Evolutionary conservation across 2,113 vertebrate genomes (phyloP).

Genomic region (Larimichthys crocea): DNA sequence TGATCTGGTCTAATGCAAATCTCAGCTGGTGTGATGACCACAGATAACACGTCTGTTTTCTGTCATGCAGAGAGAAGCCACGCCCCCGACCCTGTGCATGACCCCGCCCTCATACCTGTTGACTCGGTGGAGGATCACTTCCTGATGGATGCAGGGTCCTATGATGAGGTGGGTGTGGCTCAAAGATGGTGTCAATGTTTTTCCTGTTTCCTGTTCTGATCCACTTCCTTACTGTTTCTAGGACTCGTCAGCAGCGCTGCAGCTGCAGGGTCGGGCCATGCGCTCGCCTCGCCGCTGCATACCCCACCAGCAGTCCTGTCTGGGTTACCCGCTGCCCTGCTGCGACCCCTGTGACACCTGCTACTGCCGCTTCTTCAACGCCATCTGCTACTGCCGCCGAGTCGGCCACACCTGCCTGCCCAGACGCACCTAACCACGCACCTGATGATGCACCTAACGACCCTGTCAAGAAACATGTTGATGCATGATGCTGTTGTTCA

Average conservation of each 20-base stretch:
- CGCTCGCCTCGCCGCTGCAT: slow-evolving; percentile 91
- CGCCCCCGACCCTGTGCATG: slow-evolving; percentile 52
- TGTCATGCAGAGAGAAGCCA: slow-evolving; percentile 70
- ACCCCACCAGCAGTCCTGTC: slow-evolving; percentile 92
- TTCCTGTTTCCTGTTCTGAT: background rate
- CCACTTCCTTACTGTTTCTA: slow-evolving; percentile 48
- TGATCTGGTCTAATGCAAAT: background rate
- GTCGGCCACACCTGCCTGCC: slow-evolving; percentile 83
- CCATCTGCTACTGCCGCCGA: slow-evolving; percentile 94
- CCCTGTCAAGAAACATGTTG: background rate
- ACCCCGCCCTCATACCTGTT: slow-evolving; percentile 72
- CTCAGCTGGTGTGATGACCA: background rate
- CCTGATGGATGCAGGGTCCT: slow-evolving; percentile 76
- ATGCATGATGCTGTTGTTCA: too few relatives aligned
- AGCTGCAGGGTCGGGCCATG: slow-evolving; percentile 83
- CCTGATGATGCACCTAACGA: slow-evolving; percentile 41
- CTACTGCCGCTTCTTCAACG: slow-evolving; percentile 98
- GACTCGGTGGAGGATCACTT: slow-evolving; percentile 83
- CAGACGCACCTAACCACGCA: slow-evolving; percentile 66
- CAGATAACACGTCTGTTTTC: background rate
- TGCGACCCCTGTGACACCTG: slow-evolving; percentile 95
- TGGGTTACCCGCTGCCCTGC: slow-evolving; percentile 92
- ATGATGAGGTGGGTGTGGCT: slow-evolving; percentile 84
- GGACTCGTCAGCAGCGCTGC: slow-evolving; percentile 76
- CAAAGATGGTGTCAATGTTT: background rate